These are phyloP conservation scores for Limnephilus auricula DNA, from an alignment of 2,888 invertebrate genomes.

Conservation along the genomic window DNA sequence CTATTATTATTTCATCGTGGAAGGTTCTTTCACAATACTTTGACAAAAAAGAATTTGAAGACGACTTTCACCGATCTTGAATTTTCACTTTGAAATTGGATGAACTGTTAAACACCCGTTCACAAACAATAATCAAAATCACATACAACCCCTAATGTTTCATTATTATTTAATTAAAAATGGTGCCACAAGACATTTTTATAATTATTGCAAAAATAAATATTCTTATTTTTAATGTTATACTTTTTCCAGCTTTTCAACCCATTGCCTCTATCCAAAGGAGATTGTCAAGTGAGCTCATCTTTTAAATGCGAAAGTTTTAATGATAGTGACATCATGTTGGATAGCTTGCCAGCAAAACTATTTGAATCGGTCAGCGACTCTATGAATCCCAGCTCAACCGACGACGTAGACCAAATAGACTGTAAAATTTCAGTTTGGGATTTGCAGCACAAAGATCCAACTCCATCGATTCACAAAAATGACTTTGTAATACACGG, in stretches of 20 bases:
- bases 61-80: no score
- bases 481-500: slow-evolving; percentile 25
- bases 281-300: slow-evolving; percentile 60
- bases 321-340: slow-evolving; percentile 64
- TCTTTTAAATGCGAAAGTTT: slow-evolving; percentile 65
- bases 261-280: slow-evolving; percentile 59
- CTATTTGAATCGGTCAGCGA: slow-evolving; percentile 63
- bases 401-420: slow-evolving; percentile 55
- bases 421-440: slow-evolving; percentile 63
- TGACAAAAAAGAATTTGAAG: no score
- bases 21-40: no score
- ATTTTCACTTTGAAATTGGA: no score
- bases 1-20: no score
- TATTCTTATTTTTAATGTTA: background rate
- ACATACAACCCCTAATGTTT: no score
- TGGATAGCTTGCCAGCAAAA: slow-evolving; percentile 64
- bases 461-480: slow-evolving; percentile 49
- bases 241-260: slow-evolving; percentile 60
- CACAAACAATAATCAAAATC: no score
- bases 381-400: slow-evolving; percentile 52
- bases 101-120: no score
- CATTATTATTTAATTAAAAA: no score
- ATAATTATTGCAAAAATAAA: no score
- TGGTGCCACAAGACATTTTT: no score
- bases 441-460: slow-evolving; percentile 63